Evolutionary conservation across 2,113 vertebrate genomes (phyloP), one percentile per base, ranked within the genome.

Genomic region (Hirundichthys speculiger): DNA sequence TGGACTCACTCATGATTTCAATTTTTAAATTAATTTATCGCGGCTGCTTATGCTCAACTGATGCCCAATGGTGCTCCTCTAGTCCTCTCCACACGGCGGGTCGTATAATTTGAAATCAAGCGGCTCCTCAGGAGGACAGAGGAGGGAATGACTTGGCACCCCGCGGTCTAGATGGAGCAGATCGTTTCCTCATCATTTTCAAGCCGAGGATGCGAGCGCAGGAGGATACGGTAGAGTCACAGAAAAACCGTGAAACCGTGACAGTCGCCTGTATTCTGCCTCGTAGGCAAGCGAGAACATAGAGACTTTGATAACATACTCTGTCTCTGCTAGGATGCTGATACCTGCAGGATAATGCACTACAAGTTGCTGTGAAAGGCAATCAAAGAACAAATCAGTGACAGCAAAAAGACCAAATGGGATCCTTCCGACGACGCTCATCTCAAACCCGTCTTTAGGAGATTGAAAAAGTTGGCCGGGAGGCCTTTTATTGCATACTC

Each of bases 371-470:
- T 18, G 39, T 25, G 19, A 72, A 62, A 77, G 27, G 47, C 67
- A 74, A 84, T 83, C 73, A 75, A 38, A 73, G 69, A 77, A 54
- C 39, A 64, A 72, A 79, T 73, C 47, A 25, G 55, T 12, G 43
- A 59, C 4, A 54, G 18, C 19, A 46, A 43, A 53, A 41, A 72
- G 61, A 72, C 49, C 27, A 39, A 69, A 81, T 21, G n/a, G 25
- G 12, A 27, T 21, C 52, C 61, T 60, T 63, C 38, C 2, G 1
- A 30, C 47, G 22, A 57, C 2, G 30, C 52, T 54, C n/a, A 58
- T 70, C 50, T 46, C 43, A 16, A 47, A n/a, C n/a, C n/a, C 5
- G 46, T 43, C 4, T 60, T 56, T 41, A 57, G 21, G 15, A 51
- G 50, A 59, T 63, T 49, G 48, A 27, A 70, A 2, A 55, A 69